Percentiles rank a stretch among this genome's conserved stretches.
Conservation (phyloP, 2,888 invertebrate species). For the Dione vanillae region DNA sequence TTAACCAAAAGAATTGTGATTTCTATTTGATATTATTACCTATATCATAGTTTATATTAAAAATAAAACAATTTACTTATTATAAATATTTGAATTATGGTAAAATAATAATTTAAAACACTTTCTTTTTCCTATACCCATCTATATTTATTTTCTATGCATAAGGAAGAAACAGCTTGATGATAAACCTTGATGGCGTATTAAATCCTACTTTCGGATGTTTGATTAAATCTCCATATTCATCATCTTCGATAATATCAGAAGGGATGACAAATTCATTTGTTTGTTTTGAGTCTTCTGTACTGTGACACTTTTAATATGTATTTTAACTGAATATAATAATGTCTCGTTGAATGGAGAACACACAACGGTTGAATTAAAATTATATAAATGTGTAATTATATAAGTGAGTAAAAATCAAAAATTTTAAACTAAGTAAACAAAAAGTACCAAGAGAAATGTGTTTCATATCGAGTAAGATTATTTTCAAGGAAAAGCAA, state of each 20-base stretch:
- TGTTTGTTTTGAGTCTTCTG: constrained; percentile 6
- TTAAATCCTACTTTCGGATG: constrained; percentile 18
- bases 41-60: background rate
- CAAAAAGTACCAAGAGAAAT: background rate
- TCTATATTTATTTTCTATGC: too few relatives aligned
- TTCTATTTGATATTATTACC: background rate
- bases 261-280: constrained; percentile 19
- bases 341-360: too few relatives aligned
- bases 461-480: background rate
- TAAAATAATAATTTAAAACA: too few relatives aligned
- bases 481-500: background rate
- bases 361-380: too few relatives aligned
- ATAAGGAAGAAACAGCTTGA: constrained; percentile 14
- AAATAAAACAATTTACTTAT: too few relatives aligned
- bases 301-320: too few relatives aligned
- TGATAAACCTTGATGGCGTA: constrained; percentile 14
- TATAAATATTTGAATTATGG: too few relatives aligned
- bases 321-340: too few relatives aligned
- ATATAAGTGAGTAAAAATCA: too few relatives aligned
- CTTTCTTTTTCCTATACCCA: too few relatives aligned
- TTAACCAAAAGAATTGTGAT: background rate
- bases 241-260: constrained; percentile 22
- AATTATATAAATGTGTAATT: too few relatives aligned
- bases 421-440: background rate
- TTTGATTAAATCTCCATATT: constrained; percentile 26